Conservation (phyloP, 2,113 vertebrate genomes). For the Embiotoca jacksoni region DNA sequence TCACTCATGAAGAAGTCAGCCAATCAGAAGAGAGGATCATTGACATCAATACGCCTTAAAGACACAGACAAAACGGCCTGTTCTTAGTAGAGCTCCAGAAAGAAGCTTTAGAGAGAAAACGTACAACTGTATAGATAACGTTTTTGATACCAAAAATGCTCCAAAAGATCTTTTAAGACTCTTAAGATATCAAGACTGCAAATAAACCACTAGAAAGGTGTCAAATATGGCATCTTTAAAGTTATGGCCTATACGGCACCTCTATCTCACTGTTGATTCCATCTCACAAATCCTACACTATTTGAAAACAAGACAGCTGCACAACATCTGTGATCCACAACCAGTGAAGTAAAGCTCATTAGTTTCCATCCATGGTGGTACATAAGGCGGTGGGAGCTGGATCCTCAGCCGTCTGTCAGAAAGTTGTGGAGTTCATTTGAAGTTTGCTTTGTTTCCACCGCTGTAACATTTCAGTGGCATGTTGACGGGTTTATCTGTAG, state of each 20-base stretch:
- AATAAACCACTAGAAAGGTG: too few relatives aligned
- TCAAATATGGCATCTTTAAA: background rate
- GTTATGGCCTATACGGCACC: background rate
- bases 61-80: too few relatives aligned
- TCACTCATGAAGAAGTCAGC: too few relatives aligned
- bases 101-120: too few relatives aligned
- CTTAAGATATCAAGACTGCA: too few relatives aligned
- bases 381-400: conserved; percentile 26
- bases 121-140: too few relatives aligned
- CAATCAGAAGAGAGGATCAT: too few relatives aligned
- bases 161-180: too few relatives aligned
- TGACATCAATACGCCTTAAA: too few relatives aligned
- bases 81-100: too few relatives aligned
- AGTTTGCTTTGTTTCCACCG: conserved; percentile 68
- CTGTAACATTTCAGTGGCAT: conserved; percentile 50
- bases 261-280: background rate
- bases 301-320: conserved; percentile 47
- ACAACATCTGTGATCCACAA: conserved; percentile 34
- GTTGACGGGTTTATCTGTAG: conserved; percentile 61
- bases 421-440: conserved; percentile 69
- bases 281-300: conserved; percentile 12
- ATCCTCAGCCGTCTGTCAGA: conserved; percentile 65
- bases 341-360: conserved; percentile 69
- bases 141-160: too few relatives aligned
- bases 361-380: conserved; percentile 53